Conservation (phyloP, 2,797 vertebrate species). For the Sebastes alutus region DNA sequence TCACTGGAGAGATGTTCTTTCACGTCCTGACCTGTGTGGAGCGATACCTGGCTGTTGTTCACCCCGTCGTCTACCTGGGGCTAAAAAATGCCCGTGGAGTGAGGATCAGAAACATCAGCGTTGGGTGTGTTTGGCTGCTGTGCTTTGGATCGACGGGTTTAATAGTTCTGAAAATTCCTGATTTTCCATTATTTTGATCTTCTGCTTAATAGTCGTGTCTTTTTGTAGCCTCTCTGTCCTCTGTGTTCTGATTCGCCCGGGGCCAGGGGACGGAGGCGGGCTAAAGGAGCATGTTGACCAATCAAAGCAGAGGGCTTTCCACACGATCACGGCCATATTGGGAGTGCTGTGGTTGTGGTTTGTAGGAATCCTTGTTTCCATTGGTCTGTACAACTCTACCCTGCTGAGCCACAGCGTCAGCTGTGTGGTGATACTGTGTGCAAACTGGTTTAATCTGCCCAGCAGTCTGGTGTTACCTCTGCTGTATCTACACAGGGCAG, state of each 20-base stretch:
- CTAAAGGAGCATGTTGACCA: neutral
- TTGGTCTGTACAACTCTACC: rapidly evolving
- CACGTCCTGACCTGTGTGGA: slow-evolving; percentile 40
- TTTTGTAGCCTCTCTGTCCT: slow-evolving; percentile 37
- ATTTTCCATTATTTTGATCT: rapidly evolving
- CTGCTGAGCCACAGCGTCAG: rapidly evolving
- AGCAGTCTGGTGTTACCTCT: neutral
- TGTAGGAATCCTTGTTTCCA: neutral
- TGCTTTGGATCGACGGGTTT: rapidly evolving
- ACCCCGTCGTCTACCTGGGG: slow-evolving; percentile 21
- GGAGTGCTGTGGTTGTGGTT: neutral
- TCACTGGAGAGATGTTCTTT: neutral
- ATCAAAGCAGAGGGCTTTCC: slow-evolving; percentile 10
- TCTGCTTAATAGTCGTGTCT: neutral
- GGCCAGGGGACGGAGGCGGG: neutral
- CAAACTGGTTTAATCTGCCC: neutral
- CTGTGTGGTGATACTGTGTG: neutral
- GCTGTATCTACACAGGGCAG: neutral
- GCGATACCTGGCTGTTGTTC: slow-evolving; percentile 36
- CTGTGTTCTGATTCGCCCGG: slow-evolving; percentile 18
- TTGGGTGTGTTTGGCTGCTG: slow-evolving; percentile 14
- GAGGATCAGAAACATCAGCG: neutral
- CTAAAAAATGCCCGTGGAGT: neutral
- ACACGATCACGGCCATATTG: neutral
- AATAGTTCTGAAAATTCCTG: rapidly evolving